phyloP scores from a whole-genome alignment of 2,113 vertebrate genomes.

The Urocolius indicus region DNA sequence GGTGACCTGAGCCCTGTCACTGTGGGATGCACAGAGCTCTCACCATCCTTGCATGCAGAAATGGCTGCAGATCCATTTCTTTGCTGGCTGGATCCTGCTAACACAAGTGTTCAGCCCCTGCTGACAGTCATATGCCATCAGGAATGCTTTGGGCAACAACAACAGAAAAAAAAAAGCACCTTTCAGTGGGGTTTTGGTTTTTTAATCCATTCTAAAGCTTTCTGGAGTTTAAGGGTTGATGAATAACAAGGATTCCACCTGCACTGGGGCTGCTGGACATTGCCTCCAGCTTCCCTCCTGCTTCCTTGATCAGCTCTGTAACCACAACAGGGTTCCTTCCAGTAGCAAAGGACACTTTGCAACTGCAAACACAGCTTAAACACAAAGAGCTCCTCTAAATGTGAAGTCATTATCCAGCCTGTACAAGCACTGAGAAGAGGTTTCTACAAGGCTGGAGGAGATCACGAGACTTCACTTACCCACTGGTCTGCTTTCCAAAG shows the following conservation, averaged over 20 bases:
- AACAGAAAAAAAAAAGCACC: neutral
- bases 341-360: neutral
- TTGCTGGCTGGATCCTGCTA: conserved; percentile 13
- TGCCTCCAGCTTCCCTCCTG: neutral
- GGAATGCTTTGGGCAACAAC: conserved; percentile 16
- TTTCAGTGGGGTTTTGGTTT: neutral
- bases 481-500: neutral
- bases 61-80: neutral
- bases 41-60: neutral
- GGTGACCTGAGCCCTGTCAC: neutral
- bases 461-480: too few relatives aligned
- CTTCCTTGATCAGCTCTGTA: neutral
- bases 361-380: neutral
- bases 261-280: neutral
- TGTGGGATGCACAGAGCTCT: neutral
- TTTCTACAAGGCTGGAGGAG: neutral
- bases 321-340: neutral
- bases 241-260: neutral
- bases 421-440: neutral
- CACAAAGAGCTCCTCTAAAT: neutral
- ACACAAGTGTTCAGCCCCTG: neutral
- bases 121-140: neutral
- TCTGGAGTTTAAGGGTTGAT: neutral
- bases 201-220: neutral
- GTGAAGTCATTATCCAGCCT: neutral